Evolutionary conservation across 2,888 invertebrate genomes (phyloP).

Genomic region (Fragum whitleyi): DNA sequence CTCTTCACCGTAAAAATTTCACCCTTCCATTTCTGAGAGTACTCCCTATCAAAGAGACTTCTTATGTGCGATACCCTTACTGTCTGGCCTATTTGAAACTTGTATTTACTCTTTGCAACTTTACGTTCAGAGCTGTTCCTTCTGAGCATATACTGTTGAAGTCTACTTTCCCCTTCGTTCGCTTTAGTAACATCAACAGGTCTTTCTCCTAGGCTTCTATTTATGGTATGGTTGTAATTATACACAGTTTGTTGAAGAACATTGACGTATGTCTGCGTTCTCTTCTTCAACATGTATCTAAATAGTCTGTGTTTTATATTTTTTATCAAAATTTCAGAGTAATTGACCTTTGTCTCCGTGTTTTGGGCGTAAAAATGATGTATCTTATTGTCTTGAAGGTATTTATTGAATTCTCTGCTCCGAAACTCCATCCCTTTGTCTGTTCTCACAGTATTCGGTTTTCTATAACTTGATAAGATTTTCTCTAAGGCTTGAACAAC

Average conservation of each 20-base stretch:
- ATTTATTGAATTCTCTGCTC: constrained; percentile 34
- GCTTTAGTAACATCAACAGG: constrained; percentile 29
- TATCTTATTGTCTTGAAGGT: constrained; percentile 14
- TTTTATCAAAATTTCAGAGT: constrained; percentile 42
- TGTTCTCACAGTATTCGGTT: constrained; percentile 22
- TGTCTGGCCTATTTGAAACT: constrained; percentile 37
- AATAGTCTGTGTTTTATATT: constrained; percentile 42
- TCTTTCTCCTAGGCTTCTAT: constrained; percentile 30
- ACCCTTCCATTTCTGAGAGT: constrained; percentile 45
- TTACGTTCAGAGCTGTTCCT: background rate
- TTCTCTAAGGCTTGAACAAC: constrained; percentile 7
- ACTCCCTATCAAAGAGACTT: constrained; percentile 39
- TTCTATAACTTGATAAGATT: constrained; percentile 5
- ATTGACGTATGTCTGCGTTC: constrained; percentile 27
- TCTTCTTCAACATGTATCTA: constrained; percentile 43
- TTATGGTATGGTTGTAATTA: constrained; percentile 41
- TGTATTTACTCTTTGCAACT: background rate
- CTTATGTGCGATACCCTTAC: constrained; percentile 45
- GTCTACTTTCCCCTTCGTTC: constrained; percentile 24
- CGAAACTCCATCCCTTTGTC: constrained; percentile 35
- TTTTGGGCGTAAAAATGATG: constrained; percentile 36
- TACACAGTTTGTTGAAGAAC: constrained; percentile 12
- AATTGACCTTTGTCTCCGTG: constrained; percentile 51
- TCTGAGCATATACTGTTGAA: constrained; percentile 38
- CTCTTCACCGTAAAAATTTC: constrained; percentile 43